Evolutionary conservation across 1,140 invertebrate genomes (phyloP).

Genomic region (Drosophila bocki): DNA sequence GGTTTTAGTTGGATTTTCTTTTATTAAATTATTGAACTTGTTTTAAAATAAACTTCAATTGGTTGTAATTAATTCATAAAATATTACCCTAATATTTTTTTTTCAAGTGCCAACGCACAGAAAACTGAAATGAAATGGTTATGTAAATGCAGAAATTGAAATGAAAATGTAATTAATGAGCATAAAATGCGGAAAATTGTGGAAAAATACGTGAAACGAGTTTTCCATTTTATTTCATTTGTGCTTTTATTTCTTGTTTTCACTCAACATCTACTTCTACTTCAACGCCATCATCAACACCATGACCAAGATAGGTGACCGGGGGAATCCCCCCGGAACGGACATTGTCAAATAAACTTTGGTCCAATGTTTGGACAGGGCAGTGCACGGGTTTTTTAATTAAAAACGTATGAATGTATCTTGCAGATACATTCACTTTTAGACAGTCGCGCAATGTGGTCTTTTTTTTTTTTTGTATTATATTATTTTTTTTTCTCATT

Average conservation of each 20-base stretch:
- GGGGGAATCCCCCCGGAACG: conserved; percentile 9
- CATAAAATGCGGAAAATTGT: conserved; percentile 80
- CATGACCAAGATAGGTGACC: conserved; percentile 1
- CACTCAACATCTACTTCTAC: conserved; percentile 33
- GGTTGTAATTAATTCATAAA: neutral
- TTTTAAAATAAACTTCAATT: neutral
- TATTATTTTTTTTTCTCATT: neutral
- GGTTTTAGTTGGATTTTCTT: too few species aligned
- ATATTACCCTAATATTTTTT: neutral
- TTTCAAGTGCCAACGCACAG: neutral
- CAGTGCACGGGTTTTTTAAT: conserved; percentile 47
- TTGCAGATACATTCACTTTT: conserved; percentile 53
- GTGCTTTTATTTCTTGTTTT: conserved; percentile 17
- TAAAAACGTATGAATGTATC: conserved; percentile 49
- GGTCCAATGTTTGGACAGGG: conserved; percentile 59
- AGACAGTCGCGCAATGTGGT: conserved; percentile 18
- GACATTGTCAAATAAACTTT: conserved; percentile 69
- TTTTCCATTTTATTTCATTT: conserved; percentile 64
- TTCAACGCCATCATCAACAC: conserved; percentile 9
- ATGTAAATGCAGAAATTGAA: conserved; percentile 77
- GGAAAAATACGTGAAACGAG: conserved; percentile 71
- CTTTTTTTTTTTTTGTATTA: conserved; percentile 2
- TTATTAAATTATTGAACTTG: too few species aligned
- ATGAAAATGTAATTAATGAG: conserved; percentile 82
- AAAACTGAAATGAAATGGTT: conserved; percentile 62